A percentile compares a stretch with the other conserved stretches of the same genome.
phyloP scores from a whole-genome alignment of 2,888 invertebrate genomes.

The Andrena haemorrhoa region DNA sequence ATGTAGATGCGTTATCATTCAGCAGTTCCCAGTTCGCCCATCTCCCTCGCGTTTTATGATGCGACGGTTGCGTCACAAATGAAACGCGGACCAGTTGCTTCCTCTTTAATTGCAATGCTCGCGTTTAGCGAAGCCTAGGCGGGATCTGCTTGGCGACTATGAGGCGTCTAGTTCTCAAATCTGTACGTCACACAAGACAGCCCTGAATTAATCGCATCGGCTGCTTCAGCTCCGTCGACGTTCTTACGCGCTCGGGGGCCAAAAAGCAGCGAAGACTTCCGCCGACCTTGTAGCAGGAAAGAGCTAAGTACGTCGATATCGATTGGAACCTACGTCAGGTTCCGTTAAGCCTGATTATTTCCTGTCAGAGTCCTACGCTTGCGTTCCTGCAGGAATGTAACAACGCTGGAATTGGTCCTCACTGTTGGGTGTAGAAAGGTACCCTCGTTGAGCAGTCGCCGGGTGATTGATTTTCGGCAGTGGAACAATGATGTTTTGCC shows the following conservation, averaged over 20 bases:
- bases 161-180: slow-evolving; percentile 66
- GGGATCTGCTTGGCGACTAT: slow-evolving; percentile 44
- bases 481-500: no score
- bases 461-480: slow-evolving; percentile 29
- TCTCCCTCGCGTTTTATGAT: slow-evolving; percentile 7
- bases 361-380: slow-evolving; percentile 28
- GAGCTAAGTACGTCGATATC: slow-evolving; percentile 73
- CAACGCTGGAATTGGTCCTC: slow-evolving; percentile 41
- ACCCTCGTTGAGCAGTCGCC: slow-evolving; percentile 6
- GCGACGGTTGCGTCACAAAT: slow-evolving; percentile 14
- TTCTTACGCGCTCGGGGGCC: slow-evolving; percentile 53
- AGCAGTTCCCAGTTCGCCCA: slow-evolving; percentile 24
- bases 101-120: background rate
- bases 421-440: slow-evolving; percentile 22
- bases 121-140: background rate
- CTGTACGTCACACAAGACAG: slow-evolving; percentile 60
- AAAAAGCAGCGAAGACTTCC: slow-evolving; percentile 57
- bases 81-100: slow-evolving; percentile 10
- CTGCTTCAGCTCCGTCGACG: slow-evolving; percentile 38
- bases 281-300: slow-evolving; percentile 56
- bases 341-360: slow-evolving; percentile 52
- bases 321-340: slow-evolving; percentile 35
- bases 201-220: slow-evolving; percentile 72
- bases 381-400: slow-evolving; percentile 38
- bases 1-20: slow-evolving; percentile 42